These are phyloP conservation scores for Erynnis tages DNA, from an alignment of 2,888 invertebrate species.

Conservation along the genomic window DNA sequence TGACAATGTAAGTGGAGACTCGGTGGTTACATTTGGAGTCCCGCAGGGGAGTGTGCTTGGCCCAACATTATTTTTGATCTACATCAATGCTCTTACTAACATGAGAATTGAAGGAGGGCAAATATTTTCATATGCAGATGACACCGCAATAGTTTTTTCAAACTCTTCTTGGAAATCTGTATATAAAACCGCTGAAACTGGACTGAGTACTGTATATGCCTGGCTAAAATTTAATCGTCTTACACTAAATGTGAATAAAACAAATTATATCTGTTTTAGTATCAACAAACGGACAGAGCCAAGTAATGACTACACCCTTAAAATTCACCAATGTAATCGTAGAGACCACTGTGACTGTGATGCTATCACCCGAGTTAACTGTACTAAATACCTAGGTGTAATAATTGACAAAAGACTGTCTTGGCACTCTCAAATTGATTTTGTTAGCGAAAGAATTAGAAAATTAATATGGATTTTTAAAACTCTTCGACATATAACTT, in stretches of 20 bases:
- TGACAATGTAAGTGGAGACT: neutral
- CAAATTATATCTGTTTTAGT: slow-evolving; percentile 11
- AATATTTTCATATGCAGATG: slow-evolving; percentile 25
- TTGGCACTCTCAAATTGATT: slow-evolving; percentile 25
- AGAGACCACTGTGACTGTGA: slow-evolving; percentile 5
- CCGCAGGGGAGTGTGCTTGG: slow-evolving; percentile 21
- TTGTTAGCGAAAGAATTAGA: slow-evolving; percentile 5
- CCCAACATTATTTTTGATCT: slow-evolving; percentile 25
- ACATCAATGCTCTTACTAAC: slow-evolving; percentile 13
- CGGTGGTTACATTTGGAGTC: slow-evolving; percentile 5
- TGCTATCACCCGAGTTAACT: neutral
- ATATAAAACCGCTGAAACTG: neutral
- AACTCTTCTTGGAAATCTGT: slow-evolving; percentile 10
- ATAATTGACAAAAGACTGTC: slow-evolving; percentile 21
- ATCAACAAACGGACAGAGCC: neutral
- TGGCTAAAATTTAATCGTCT: slow-evolving; percentile 5
- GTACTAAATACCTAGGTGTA: slow-evolving; percentile 24
- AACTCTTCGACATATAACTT: slow-evolving; percentile 14
- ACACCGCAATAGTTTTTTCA: slow-evolving; percentile 27
- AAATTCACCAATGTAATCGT: neutral
- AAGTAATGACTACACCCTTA: neutral
- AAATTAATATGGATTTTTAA: slow-evolving; percentile 27
- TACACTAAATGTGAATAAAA: slow-evolving; percentile 6
- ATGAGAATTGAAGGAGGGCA: neutral
- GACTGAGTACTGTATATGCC: neutral